phyloP scores from a whole-genome alignment of 2,797 vertebrate genomes.

The Parambassis ranga region DNA sequence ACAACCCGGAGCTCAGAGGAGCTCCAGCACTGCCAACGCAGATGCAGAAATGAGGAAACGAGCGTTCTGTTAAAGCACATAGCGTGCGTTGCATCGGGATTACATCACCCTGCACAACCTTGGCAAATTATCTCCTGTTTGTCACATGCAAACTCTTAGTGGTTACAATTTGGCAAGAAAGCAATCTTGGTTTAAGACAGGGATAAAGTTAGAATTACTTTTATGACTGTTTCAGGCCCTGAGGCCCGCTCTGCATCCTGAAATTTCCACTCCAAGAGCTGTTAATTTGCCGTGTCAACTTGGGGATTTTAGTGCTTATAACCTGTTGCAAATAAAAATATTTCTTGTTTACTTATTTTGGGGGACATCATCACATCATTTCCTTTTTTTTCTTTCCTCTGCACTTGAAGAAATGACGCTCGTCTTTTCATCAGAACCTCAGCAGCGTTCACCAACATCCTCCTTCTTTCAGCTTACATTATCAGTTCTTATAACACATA shows the following conservation, averaged over 20 bases:
- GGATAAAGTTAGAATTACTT: slow-evolving; percentile 21
- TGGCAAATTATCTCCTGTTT: slow-evolving; percentile 37
- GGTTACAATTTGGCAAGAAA: slow-evolving; percentile 26
- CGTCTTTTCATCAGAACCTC: not conserved
- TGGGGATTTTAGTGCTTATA: not conserved
- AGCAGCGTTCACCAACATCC: slow-evolving; percentile 2
- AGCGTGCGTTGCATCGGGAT: slow-evolving; percentile 52
- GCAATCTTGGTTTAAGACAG: slow-evolving; percentile 10
- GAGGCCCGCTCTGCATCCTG: not conserved
- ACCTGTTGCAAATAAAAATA: not conserved
- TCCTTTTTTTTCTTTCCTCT: not conserved
- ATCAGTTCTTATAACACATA: no score
- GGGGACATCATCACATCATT: not conserved
- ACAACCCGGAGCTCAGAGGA: slow-evolving; percentile 4
- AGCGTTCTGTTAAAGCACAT: slow-evolving; percentile 33
- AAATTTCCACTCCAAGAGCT: not conserved
- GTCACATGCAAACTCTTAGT: slow-evolving; percentile 26
- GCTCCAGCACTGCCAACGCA: slow-evolving; percentile 4
- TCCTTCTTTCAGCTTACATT: slow-evolving; percentile 14
- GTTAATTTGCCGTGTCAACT: not conserved
- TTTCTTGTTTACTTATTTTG: not conserved
- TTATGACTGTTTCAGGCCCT: slow-evolving; percentile 5
- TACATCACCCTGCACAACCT: slow-evolving; percentile 55
- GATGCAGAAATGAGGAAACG: slow-evolving; percentile 37
- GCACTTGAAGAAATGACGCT: no score